Percentiles rank a stretch among this genome's conserved stretches.
Evolutionary conservation across 2,113 vertebrate genomes (phyloP).

Genomic region (Lamprologus tigripictilis): DNA sequence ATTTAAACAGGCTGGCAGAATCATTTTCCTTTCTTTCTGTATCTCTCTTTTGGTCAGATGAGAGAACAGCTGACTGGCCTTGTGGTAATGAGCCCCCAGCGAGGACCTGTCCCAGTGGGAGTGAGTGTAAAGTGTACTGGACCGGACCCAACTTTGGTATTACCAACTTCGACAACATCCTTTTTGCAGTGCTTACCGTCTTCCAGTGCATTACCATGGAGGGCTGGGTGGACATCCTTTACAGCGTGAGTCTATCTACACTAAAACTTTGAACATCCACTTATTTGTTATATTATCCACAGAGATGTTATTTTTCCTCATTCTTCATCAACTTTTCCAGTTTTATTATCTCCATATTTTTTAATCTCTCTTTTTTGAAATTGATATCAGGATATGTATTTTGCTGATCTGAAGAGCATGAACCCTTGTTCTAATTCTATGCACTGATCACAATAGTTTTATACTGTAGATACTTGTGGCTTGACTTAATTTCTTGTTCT

Average conservation of each 20-base stretch:
- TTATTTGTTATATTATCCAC: not conserved
- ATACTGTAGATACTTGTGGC: not conserved
- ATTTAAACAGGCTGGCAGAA: not conserved
- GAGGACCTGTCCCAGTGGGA: conserved; percentile 78
- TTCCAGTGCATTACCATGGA: conserved; percentile 99
- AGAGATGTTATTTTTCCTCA: not conserved
- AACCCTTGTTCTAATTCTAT: not conserved
- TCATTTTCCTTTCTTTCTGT: not conserved
- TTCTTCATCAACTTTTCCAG: not conserved
- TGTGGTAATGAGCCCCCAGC: conserved; percentile 82
- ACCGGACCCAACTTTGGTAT: conserved; percentile 94
- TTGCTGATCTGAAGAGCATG: not conserved
- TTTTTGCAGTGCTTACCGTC: conserved; percentile 82
- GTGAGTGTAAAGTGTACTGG: conserved; percentile 82
- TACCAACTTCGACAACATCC: conserved; percentile 96
- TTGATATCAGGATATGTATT: not conserved
- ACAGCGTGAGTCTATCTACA: conserved; percentile 78
- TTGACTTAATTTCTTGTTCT: not conserved
- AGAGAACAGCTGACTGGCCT: conserved; percentile 79
- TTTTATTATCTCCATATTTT: not conserved
- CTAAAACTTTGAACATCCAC: not conserved
- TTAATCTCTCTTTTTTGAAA: not conserved
- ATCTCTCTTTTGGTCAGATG: conserved; percentile 58
- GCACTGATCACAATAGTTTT: not conserved
- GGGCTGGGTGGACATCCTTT: conserved; percentile 95